Percentiles rank a stretch among this genome's conserved stretches.
Conservation (phyloP, 2,888 invertebrate genomes). For the Cephus nigrinus region DNA sequence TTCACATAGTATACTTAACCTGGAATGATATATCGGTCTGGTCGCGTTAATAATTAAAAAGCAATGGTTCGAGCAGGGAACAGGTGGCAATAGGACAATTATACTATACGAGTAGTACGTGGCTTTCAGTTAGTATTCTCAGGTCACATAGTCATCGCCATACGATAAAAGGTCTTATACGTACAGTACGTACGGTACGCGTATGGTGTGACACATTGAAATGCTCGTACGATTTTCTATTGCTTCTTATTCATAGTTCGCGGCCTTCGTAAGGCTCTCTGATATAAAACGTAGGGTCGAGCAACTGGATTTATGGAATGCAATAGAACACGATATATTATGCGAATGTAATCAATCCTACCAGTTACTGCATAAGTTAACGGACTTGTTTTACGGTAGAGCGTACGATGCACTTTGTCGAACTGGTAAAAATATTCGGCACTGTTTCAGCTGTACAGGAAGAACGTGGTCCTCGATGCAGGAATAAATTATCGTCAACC, state of each 20-base stretch:
- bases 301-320: no score
- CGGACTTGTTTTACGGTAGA: background rate
- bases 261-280: no score
- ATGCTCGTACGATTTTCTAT: no score
- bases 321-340: no score
- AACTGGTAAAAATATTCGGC: background rate
- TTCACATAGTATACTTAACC: constrained; percentile 13
- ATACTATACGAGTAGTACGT: background rate
- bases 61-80: constrained; percentile 10
- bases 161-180: constrained; percentile 4
- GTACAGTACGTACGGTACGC: no score
- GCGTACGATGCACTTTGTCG: background rate
- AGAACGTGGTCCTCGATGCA: constrained; percentile 82
- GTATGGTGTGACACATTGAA: no score
- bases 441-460: constrained; percentile 79
- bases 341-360: no score
- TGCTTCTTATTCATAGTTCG: no score
- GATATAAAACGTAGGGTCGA: no score
- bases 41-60: constrained; percentile 18
- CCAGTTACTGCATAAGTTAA: no score
- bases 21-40: constrained; percentile 17
- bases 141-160: background rate
- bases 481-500: constrained; percentile 44
- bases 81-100: constrained; percentile 12
- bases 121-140: background rate